Evolutionary conservation across 2,113 vertebrate genomes (phyloP).

Genomic region (Puma concolor): DNA sequence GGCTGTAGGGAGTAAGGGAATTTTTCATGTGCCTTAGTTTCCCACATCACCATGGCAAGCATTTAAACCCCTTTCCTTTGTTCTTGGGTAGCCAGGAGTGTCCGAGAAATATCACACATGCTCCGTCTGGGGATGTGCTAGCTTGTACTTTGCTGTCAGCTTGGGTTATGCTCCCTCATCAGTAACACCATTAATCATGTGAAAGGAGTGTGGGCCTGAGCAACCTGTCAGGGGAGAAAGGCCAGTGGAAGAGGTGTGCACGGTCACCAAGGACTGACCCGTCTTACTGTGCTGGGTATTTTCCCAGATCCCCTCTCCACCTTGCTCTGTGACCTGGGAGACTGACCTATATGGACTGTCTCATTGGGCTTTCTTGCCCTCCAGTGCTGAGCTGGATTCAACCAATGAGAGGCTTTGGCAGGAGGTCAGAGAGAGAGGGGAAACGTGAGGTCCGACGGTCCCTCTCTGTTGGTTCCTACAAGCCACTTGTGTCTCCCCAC

Average conservation of each 20-base stretch:
- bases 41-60: too few species aligned
- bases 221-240: background rate
- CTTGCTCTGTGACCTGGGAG: background rate
- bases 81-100: too few species aligned
- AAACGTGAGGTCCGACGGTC: background rate
- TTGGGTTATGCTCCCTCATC: too few species aligned
- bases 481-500: background rate
- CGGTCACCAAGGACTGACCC: background rate
- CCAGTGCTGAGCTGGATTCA: background rate
- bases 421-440: background rate
- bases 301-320: background rate
- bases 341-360: too few species aligned
- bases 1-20: too few species aligned
- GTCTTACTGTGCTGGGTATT: background rate
- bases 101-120: too few species aligned
- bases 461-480: too few species aligned
- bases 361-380: background rate
- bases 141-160: too few species aligned
- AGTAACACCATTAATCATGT: background rate
- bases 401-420: background rate
- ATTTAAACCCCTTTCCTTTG: too few species aligned
- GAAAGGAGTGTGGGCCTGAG: background rate
- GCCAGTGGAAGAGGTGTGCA: accelerated
- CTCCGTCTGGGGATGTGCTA: too few species aligned
- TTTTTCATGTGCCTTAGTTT: too few species aligned